Evolutionary conservation across 2,113 vertebrate species (phyloP).

Genomic region (Columba janthina): DNA sequence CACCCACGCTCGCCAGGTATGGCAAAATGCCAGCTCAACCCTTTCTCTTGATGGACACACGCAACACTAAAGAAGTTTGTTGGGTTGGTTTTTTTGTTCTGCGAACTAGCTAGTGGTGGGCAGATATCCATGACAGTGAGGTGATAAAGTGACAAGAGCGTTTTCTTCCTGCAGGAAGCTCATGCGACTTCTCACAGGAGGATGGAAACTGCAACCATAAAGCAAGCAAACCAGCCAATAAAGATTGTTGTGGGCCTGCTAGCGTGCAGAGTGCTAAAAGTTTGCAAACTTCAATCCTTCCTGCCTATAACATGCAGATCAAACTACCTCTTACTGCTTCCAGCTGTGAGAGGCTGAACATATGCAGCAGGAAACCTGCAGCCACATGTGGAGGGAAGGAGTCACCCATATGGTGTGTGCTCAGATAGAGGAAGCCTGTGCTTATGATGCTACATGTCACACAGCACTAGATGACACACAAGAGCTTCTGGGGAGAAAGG

Average conservation of each 20-base stretch:
- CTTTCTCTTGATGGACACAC: neutral
- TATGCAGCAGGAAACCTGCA: neutral
- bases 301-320: neutral
- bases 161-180: neutral
- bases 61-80: neutral
- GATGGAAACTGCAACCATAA: neutral
- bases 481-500: neutral
- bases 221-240: neutral
- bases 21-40: neutral
- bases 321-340: constrained; percentile 28
- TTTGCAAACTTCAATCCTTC: neutral
- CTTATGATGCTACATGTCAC: neutral
- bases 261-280: neutral
- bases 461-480: rapidly evolving
- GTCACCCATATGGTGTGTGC: neutral
- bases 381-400: neutral
- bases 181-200: neutral
- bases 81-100: neutral
- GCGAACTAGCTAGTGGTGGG: neutral
- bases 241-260: neutral
- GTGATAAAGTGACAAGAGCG: neutral
- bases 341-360: constrained; percentile 37
- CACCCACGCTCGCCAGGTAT: neutral
- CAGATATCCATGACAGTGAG: neutral
- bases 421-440: neutral